Evolutionary conservation across 1,140 invertebrate genomes (phyloP), one percentile per base, ranked within the genome.

Genomic region (Matsumurasca onukii): DNA sequence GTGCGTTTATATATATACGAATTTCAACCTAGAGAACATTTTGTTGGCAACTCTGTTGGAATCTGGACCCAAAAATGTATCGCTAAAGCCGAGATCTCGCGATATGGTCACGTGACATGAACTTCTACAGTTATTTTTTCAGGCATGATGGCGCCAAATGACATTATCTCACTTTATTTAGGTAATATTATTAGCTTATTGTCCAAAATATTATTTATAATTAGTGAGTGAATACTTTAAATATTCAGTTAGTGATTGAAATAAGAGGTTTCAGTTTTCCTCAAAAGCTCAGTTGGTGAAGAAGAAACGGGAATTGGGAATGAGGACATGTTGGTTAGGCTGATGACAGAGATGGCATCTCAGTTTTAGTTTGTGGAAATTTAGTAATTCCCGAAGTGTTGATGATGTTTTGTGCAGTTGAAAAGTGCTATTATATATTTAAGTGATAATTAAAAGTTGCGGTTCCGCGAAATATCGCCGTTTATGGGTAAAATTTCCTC

Each of bases 131-230:
- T 82, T 81, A 80, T 82, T 83, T 83, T 82, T 83, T 81, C 78
- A 80, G 79, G 79, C 79, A 82, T 82, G 81, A 84, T 84, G 83
- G 83, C 83, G 82, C 83, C 83, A 85, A 85, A 82, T 77, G 78
- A 77, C 78, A 78, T 77, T 80, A 78, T 78, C 73, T 77, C 77
- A 76, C 77, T 79, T 79, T 77, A 77, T 80, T 79, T 78, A 77
- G 78, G 78, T 81, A 78, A 75, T 77, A 76, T 75, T 75, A 73
- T 74, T 74, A 77, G 76, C 79, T 70, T 75, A 72, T 76, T 73
- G 61, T 72, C 71, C 65, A 13, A 65, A 64, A 61, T 31, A 12
- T 20, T 31, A 31, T 22, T 66, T 68, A 30, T n/a, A 70, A 67
- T 30, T 61, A 59, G 69, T 67, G 57, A 9, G 31, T 57, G 27